phyloP scores from a whole-genome alignment of 2,113 vertebrate genomes.

The Aleadryas rufinucha region DNA sequence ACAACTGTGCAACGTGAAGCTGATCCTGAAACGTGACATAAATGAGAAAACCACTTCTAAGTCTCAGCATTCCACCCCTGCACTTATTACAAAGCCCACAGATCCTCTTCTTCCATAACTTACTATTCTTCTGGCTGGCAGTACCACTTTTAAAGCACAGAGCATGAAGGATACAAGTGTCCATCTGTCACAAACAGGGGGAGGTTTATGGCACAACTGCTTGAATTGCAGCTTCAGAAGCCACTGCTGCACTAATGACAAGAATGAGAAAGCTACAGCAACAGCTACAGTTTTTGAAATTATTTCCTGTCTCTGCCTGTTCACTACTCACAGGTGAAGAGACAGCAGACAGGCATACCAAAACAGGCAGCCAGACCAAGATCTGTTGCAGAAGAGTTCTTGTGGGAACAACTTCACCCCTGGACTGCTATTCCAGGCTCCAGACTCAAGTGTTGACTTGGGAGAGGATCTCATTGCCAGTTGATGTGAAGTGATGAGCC shows the following conservation, averaged over 20 bases:
- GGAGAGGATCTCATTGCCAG: background rate
- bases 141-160: background rate
- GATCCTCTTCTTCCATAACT: background rate
- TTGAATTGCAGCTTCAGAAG: background rate
- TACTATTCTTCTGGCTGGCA: background rate
- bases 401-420: background rate
- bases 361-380: background rate
- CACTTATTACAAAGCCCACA: background rate
- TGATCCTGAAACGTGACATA: background rate
- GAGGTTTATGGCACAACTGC: background rate
- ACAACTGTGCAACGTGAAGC: background rate
- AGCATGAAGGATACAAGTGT: background rate
- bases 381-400: background rate
- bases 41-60: background rate
- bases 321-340: background rate
- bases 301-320: background rate
- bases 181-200: background rate
- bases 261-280: background rate
- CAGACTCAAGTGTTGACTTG: background rate
- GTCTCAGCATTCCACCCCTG: background rate
- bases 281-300: background rate
- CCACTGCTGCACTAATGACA: background rate
- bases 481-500: background rate
- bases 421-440: background rate
- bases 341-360: background rate